Evolutionary conservation across 1,140 invertebrate genomes (phyloP).

Genomic region (Drosophila paulistorum): DNA sequence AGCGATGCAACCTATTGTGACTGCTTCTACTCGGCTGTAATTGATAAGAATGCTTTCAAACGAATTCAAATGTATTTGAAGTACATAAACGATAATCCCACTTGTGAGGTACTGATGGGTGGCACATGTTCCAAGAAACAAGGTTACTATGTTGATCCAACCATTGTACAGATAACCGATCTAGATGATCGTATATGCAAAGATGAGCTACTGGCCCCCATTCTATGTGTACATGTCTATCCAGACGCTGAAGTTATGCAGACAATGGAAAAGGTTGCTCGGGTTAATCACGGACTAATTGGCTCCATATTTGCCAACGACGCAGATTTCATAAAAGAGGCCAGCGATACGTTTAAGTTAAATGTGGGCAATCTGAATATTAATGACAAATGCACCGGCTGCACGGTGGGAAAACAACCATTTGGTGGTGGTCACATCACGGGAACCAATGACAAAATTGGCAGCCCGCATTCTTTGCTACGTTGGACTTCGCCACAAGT

Average conservation of each 20-base stretch:
- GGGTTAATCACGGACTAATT: constrained; percentile 95
- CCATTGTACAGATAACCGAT: constrained; percentile 93
- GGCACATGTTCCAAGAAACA: constrained; percentile 92
- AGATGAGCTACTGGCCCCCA: constrained; percentile 98
- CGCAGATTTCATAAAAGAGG: constrained; percentile 89
- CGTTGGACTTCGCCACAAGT: constrained; percentile 96
- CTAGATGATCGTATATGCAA: constrained; percentile 95
- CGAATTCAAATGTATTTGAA: constrained; percentile 95
- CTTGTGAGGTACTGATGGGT: constrained; percentile 92
- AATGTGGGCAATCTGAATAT: constrained; percentile 99
- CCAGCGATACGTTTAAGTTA: constrained; percentile 90
- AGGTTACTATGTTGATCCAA: constrained; percentile 98
- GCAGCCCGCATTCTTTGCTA: constrained; percentile 96
- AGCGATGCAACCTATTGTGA: constrained; percentile 93
- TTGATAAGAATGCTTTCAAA: constrained; percentile 95
- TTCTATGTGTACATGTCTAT: constrained; percentile 96
- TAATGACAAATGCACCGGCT: constrained; percentile 99
- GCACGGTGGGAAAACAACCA: constrained; percentile 98
- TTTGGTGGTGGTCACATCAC: constrained; percentile 98
- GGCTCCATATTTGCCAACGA: constrained; percentile 97
- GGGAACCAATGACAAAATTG: constrained; percentile 99
- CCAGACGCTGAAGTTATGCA: constrained; percentile 89
- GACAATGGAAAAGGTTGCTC: constrained; percentile 85
- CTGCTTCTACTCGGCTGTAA: constrained; percentile 96
- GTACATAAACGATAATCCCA: constrained; percentile 90